Evolutionary conservation across 1,140 invertebrate genomes (phyloP).

Genomic region (Pollicipes pollicipes): DNA sequence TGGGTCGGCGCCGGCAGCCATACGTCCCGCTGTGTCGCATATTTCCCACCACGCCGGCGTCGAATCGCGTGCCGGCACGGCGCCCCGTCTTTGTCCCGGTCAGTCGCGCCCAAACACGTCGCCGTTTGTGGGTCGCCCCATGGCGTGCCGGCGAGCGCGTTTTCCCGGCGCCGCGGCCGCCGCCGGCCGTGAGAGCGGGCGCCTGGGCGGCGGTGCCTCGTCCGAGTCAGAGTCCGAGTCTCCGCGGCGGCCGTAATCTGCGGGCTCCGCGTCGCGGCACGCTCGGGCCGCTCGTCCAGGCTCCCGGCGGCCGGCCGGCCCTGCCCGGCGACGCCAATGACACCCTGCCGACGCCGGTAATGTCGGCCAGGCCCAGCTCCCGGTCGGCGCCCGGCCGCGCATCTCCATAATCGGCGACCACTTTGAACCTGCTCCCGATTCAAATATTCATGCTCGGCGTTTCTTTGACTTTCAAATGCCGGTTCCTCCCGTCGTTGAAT

Average conservation of each 20-base stretch:
- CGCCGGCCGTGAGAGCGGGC: no score
- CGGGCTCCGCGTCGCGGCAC: background rate
- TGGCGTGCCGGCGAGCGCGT: background rate
- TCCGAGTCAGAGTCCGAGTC: no score
- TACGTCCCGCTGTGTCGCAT: background rate
- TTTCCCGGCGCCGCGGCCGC: background rate
- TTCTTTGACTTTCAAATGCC: background rate
- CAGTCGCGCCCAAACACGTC: background rate
- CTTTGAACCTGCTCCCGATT: slow-evolving; percentile 1
- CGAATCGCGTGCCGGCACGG: background rate
- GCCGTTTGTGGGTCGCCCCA: no score
- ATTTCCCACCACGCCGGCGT: no score
- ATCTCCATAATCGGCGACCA: background rate
- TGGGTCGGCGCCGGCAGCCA: background rate
- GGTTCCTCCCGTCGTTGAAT: background rate
- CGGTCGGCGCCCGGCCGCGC: no score
- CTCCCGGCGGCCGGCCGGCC: no score
- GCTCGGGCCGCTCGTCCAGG: background rate
- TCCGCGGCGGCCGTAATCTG: background rate
- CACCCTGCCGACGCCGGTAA: background rate
- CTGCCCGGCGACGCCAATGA: background rate
- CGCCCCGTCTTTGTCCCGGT: background rate
- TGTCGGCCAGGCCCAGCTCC: background rate
- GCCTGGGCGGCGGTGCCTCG: no score
- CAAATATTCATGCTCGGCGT: background rate